A percentile compares a stretch with the other conserved stretches of the same genome.
Conservation (phyloP, 2,797 vertebrate genomes). For the Hypotaenidia philippensis region DNA sequence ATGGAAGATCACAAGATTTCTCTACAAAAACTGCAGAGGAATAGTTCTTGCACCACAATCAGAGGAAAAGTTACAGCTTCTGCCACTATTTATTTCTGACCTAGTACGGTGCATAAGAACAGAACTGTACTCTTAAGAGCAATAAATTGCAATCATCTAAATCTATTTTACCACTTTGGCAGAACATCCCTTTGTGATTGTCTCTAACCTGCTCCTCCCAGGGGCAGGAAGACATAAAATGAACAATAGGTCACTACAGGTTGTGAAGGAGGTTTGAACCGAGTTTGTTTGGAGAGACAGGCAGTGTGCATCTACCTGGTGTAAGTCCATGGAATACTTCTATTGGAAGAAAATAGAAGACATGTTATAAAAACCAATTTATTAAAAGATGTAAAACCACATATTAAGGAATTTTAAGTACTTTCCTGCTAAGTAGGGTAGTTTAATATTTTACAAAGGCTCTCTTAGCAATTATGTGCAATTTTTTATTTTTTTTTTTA, state of each 20-base stretch:
- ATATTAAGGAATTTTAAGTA: background rate
- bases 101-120: background rate
- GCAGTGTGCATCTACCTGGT: background rate
- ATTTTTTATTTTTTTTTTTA: background rate
- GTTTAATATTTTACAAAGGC: background rate
- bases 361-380: background rate
- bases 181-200: background rate
- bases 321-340: background rate
- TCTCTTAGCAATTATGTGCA: background rate
- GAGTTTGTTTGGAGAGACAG: background rate
- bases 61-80: background rate
- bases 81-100: background rate
- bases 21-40: background rate
- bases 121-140: background rate
- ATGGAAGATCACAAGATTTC: background rate
- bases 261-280: background rate
- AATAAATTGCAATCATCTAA: background rate
- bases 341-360: background rate
- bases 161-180: background rate
- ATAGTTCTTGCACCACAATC: background rate
- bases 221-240: background rate
- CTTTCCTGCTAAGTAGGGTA: background rate
- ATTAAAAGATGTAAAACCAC: background rate
- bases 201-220: background rate
- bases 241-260: background rate